These are phyloP conservation scores for Psittacula echo DNA, from an alignment of 2,797 vertebrate genomes.

Conservation along the genomic window DNA sequence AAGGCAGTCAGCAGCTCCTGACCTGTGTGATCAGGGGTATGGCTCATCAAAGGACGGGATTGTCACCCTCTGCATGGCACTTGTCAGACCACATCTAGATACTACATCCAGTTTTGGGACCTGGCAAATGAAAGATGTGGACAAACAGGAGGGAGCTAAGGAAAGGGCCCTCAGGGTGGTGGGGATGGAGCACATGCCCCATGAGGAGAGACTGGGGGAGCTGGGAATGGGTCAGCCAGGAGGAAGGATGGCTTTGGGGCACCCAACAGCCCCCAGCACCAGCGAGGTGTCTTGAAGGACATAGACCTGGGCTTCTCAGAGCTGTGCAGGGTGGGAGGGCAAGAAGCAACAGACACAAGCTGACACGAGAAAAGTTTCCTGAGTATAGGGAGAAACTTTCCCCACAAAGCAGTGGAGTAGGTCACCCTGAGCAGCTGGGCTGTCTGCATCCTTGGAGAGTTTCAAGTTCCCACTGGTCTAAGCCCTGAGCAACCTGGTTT, in stretches of 20 bases:
- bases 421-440: neutral
- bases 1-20: neutral
- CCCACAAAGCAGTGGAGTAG: neutral
- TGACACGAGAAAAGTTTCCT: neutral
- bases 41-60: too few relatives aligned
- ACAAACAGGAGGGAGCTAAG: neutral
- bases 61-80: neutral
- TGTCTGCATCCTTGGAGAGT: neutral
- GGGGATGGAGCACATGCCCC: neutral
- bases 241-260: neutral
- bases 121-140: neutral
- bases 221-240: neutral
- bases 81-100: neutral
- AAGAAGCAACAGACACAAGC: neutral
- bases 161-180: neutral
- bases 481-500: neutral
- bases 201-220: neutral
- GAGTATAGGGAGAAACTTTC: neutral
- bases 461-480: neutral
- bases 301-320: neutral
- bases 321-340: fast-evolving
- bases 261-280: neutral
- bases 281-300: neutral
- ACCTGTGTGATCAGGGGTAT: fast-evolving
- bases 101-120: neutral